Conservation (phyloP, 2,113 vertebrate species). For the Fulmarus glacialis region DNA sequence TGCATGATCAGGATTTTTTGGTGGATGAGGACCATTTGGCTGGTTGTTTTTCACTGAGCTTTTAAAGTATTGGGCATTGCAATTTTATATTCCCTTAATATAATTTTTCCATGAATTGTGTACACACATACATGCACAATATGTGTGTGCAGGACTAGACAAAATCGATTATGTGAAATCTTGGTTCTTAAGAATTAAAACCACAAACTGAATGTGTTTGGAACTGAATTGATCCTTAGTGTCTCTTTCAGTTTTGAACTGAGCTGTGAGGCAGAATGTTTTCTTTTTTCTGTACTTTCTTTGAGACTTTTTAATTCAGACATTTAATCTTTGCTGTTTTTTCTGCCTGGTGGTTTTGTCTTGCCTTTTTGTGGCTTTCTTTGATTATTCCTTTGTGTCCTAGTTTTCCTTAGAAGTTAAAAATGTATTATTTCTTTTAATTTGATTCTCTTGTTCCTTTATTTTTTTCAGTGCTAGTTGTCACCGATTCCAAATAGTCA, state of each 20-base stretch:
- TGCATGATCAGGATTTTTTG: neutral
- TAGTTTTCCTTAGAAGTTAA: constrained; percentile 19
- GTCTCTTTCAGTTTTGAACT: neutral
- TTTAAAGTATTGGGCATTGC: neutral
- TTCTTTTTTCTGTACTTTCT: neutral
- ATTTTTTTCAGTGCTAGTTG: neutral
- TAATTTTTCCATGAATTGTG: neutral
- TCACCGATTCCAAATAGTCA: neutral
- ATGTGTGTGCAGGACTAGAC: neutral
- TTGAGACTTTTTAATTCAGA: neutral
- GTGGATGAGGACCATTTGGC: neutral
- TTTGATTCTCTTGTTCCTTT: neutral
- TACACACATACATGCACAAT: neutral
- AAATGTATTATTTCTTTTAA: neutral
- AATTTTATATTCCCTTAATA: neutral
- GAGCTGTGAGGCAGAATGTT: neutral
- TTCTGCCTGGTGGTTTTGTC: neutral
- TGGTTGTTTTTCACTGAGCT: constrained; percentile 4
- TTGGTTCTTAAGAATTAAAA: neutral
- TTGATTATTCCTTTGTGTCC: constrained; percentile 38
- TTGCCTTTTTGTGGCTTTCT: constrained; percentile 14
- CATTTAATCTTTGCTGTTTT: neutral
- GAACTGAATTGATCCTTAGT: neutral
- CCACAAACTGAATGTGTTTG: neutral
- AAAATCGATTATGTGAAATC: neutral